These are phyloP conservation scores for Halocynthia aurantium DNA, from an alignment of 23 tunicate species.

Conservation along the genomic window DNA sequence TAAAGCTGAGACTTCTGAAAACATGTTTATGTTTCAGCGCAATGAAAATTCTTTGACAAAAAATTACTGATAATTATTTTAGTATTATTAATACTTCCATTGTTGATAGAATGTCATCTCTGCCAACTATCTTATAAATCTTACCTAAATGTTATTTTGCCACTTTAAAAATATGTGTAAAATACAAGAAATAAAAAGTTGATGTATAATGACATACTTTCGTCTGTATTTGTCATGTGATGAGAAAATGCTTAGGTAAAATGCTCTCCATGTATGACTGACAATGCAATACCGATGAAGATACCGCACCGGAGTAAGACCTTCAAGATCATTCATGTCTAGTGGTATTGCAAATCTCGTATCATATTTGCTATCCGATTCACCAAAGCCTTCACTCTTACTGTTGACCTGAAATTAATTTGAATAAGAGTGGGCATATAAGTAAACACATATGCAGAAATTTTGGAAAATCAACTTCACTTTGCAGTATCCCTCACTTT, in stretches of 20 bases:
- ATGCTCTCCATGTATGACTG: conserved; percentile 62
- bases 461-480: too few species aligned
- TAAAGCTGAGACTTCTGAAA: conserved; percentile 41
- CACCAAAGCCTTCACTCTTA: conserved; percentile 57
- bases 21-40: not conserved
- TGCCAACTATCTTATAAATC: too few species aligned
- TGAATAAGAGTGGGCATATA: too few species aligned
- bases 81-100: too few species aligned
- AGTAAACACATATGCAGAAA: too few species aligned
- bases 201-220: conserved; percentile 31
- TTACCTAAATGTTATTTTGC: too few species aligned
- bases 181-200: not conserved
- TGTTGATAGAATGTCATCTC: too few species aligned
- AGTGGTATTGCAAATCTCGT: conserved; percentile 69
- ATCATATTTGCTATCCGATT: conserved; percentile 55
- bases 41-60: too few species aligned
- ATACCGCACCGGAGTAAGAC: conserved; percentile 54
- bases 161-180: too few species aligned
- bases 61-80: too few species aligned
- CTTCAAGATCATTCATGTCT: conserved; percentile 43
- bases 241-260: conserved; percentile 46
- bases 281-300: conserved; percentile 45
- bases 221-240: conserved; percentile 64
- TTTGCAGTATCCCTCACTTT: too few species aligned
- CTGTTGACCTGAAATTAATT: not conserved